A percentile compares a stretch with the other conserved stretches of the same genome.
These are phyloP conservation scores for Patella pellucida DNA, from an alignment of 2,888 invertebrate genomes.

Conservation along the genomic window DNA sequence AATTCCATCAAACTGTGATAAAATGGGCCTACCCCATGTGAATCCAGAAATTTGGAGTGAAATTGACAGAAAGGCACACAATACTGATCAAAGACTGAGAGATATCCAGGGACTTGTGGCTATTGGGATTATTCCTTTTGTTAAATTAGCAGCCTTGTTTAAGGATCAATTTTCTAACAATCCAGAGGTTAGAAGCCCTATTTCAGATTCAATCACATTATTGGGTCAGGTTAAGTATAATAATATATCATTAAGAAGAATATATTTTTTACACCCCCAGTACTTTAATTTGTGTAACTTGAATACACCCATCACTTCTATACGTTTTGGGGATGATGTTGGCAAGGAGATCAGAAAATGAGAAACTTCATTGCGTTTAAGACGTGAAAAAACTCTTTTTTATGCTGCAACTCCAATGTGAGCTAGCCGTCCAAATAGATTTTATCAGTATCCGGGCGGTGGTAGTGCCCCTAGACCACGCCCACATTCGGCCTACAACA, in stretches of 20 bases:
- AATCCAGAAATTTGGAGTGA: slow-evolving; percentile 25
- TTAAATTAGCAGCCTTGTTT: slow-evolving; percentile 17
- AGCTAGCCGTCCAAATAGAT: no score
- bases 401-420: no score
- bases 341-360: no score
- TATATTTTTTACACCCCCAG: no score
- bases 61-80: slow-evolving; percentile 13
- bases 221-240: slow-evolving; percentile 28
- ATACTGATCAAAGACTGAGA: slow-evolving; percentile 13
- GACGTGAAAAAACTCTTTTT: no score
- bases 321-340: no score
- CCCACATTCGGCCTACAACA: no score
- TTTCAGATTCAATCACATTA: slow-evolving; percentile 23
- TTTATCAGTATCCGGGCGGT: no score
- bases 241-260: slow-evolving; percentile 21
- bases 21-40: slow-evolving; percentile 13
- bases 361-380: no score
- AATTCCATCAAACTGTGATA: slow-evolving; percentile 22
- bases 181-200: slow-evolving; percentile 11
- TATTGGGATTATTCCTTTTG: slow-evolving; percentile 20
- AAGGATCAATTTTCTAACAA: slow-evolving; percentile 13
- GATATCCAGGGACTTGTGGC: slow-evolving; percentile 25
- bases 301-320: no score
- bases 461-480: no score
- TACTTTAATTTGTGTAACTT: no score